Conservation (phyloP, 1,140 invertebrate species). For the Drosophila oshimai region DNA sequence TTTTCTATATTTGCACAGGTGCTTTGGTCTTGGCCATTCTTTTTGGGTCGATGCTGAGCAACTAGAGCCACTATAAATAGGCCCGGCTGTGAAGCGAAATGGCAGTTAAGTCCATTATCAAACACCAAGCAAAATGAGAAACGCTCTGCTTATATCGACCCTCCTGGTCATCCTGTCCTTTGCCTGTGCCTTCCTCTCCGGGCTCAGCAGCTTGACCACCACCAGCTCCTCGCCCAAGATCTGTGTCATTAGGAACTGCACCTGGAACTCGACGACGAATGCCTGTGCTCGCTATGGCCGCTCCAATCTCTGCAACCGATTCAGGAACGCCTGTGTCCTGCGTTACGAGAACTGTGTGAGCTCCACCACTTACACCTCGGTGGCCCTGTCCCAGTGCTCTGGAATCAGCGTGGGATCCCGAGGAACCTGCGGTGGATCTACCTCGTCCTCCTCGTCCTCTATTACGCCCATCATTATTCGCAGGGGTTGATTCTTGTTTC, state of each 20-base stretch:
- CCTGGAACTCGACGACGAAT: conserved; percentile 18
- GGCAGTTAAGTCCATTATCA: background rate
- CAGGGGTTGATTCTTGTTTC: conserved; percentile 3
- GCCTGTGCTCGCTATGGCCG: conserved; percentile 38
- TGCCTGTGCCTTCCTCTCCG: background rate
- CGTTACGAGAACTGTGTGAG: conserved; percentile 35
- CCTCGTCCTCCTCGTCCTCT: conserved; percentile 28
- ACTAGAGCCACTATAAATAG: conserved; percentile 30
- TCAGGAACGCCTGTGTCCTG: conserved; percentile 46
- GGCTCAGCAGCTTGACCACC: background rate
- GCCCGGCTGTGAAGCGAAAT: background rate
- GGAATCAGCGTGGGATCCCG: conserved; percentile 30
- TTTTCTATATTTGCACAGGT: conserved; percentile 11
- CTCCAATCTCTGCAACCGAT: conserved; percentile 64
- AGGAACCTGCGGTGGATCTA: conserved; percentile 18
- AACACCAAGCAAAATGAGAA: conserved; percentile 24
- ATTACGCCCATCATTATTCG: conserved; percentile 42
- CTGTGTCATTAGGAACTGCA: conserved; percentile 39
- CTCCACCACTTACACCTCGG: conserved; percentile 26
- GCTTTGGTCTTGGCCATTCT: background rate
- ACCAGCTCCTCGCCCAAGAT: conserved; percentile 27
- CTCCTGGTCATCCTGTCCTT: conserved; percentile 18
- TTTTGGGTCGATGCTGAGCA: background rate
- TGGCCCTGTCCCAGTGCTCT: conserved; percentile 30
- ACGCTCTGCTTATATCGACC: conserved; percentile 14